Evolutionary conservation across 2,888 invertebrate species (phyloP).

Genomic region (Phorcus lineatus): DNA sequence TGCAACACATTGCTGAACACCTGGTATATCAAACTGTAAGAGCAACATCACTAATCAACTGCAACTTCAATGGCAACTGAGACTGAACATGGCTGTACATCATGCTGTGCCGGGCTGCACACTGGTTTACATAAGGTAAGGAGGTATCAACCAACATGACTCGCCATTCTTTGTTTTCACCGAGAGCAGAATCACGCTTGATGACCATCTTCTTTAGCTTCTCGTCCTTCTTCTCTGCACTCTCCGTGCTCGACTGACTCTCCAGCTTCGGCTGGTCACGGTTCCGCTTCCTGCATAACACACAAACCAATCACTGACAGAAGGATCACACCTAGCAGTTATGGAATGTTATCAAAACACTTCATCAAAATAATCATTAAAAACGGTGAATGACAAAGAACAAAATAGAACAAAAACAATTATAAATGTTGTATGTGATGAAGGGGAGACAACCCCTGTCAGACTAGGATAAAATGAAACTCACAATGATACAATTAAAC

Average conservation of each 20-base stretch:
- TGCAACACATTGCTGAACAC: too few species aligned
- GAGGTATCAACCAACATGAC: conserved; percentile 25
- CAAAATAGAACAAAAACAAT: too few species aligned
- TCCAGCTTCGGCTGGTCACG: background rate
- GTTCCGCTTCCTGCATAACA: background rate
- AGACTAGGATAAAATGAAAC: background rate
- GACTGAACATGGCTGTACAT: conserved; percentile 1
- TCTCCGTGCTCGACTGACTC: background rate
- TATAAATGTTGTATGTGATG: background rate
- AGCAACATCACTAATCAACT: too few species aligned
- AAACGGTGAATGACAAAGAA: background rate
- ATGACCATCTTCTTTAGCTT: conserved; percentile 50
- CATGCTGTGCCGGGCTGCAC: background rate
- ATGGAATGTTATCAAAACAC: background rate
- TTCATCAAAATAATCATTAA: background rate
- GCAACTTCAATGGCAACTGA: too few species aligned
- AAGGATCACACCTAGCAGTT: background rate
- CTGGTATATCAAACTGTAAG: too few species aligned
- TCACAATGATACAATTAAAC: too few species aligned
- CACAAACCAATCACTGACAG: background rate
- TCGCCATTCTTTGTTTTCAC: conserved; percentile 51
- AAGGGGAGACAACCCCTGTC: background rate
- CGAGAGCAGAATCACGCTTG: conserved; percentile 45
- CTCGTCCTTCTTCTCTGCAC: conserved; percentile 14
- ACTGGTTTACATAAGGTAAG: conserved; percentile 1